Conservation (phyloP, 2,113 vertebrate genomes). For the Thalassarche chlororhynchos region DNA sequence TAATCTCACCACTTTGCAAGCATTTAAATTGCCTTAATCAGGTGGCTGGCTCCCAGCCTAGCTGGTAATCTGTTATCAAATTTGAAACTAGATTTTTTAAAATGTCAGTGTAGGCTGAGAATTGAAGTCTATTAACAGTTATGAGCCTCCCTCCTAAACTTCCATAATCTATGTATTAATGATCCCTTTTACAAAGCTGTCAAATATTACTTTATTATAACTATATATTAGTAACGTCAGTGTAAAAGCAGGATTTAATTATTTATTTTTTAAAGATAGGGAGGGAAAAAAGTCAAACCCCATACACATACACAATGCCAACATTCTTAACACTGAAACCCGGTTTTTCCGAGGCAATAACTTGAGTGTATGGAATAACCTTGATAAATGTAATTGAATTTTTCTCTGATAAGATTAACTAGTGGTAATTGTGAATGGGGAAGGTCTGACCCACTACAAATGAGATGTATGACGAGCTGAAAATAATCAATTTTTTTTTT, state of each 20-base stretch:
- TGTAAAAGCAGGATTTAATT: slow-evolving; percentile 78
- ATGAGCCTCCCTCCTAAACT: slow-evolving; percentile 87
- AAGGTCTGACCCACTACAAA: slow-evolving; percentile 83
- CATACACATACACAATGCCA: slow-evolving; percentile 75
- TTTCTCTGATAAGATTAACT: slow-evolving; percentile 95
- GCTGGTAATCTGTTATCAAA: slow-evolving; percentile 96
- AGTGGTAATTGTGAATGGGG: slow-evolving; percentile 88
- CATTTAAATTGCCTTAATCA: slow-evolving; percentile 98
- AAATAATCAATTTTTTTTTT: slow-evolving; percentile 81
- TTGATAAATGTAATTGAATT: slow-evolving; percentile 99
- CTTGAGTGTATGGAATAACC: slow-evolving; percentile 89
- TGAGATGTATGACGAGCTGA: slow-evolving; percentile 84
- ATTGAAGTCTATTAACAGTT: slow-evolving; percentile 93
- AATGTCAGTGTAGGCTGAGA: slow-evolving; percentile 94
- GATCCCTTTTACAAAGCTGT: slow-evolving; percentile 86
- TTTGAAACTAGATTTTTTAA: slow-evolving; percentile 93
- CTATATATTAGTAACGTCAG: slow-evolving; percentile 74
- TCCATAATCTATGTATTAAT: slow-evolving; percentile 89
- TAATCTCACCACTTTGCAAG: slow-evolving; percentile 97
- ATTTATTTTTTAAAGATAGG: slow-evolving; percentile 68
- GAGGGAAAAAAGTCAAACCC: background rate
- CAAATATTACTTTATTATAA: slow-evolving; percentile 85
- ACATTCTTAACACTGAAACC: slow-evolving; percentile 78
- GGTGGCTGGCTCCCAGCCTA: slow-evolving; percentile 88
- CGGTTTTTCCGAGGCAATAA: slow-evolving; percentile 75